Evolutionary conservation across 2,888 invertebrate species (phyloP).

Genomic region (Pyrgus malvae): DNA sequence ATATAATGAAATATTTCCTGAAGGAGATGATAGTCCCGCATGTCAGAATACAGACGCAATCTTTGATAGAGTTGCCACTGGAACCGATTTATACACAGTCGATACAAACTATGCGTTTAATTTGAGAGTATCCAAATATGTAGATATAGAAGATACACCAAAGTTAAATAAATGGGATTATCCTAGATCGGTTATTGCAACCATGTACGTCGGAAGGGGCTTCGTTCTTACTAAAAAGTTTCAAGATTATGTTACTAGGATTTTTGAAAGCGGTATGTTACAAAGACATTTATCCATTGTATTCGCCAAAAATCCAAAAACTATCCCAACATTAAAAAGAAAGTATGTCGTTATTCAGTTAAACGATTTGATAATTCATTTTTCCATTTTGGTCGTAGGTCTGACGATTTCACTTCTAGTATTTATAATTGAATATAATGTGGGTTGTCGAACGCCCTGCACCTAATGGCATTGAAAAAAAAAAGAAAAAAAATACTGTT

Average conservation of each 20-base stretch:
- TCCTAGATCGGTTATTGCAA: slow-evolving; percentile 38
- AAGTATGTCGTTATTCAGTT: slow-evolving; percentile 38
- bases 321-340: slow-evolving; percentile 16
- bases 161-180: slow-evolving; percentile 46
- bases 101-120: slow-evolving; percentile 46
- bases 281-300: slow-evolving; percentile 41
- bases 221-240: slow-evolving; percentile 47
- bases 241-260: slow-evolving; percentile 41
- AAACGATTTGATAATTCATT: slow-evolving; percentile 48
- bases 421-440: no score
- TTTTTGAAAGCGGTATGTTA: slow-evolving; percentile 54
- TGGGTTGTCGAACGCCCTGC: no score
- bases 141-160: slow-evolving; percentile 43
- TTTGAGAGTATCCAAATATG: slow-evolving; percentile 45
- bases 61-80: slow-evolving; percentile 42
- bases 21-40: slow-evolving; percentile 34
- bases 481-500: no score
- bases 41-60: slow-evolving; percentile 41
- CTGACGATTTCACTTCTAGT: slow-evolving; percentile 41
- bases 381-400: slow-evolving; percentile 44
- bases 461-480: no score
- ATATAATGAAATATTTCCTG: slow-evolving; percentile 47
- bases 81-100: slow-evolving; percentile 44
- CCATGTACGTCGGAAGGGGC: slow-evolving; percentile 47
- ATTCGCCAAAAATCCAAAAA: slow-evolving; percentile 34